Evolutionary conservation across 2,888 invertebrate species (phyloP), one percentile per base, ranked within the genome.

Genomic region (Lumbricus terrestris): DNA sequence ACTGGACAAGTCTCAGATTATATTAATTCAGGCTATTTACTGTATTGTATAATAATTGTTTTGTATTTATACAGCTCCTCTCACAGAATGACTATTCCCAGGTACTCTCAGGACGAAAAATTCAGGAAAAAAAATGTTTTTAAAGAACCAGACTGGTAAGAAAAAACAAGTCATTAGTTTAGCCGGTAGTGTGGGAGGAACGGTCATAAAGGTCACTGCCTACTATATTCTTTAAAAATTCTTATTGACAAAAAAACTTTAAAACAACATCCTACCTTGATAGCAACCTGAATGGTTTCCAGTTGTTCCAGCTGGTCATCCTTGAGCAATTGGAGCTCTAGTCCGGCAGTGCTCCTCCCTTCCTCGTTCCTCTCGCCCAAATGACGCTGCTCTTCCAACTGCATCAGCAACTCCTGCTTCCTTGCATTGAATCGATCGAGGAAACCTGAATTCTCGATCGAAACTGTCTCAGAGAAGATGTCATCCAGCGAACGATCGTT

Each of bases 301-400:
- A 93, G 82, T 88, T 93, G 91, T 88, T 93, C 91, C 88, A 92
- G 88, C 38, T 92, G 90, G 35, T 92, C 91, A 82, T 91, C 91
- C 8, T 91, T 90, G 35, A 93, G 89, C 69, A 92, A 92, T 16
- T 92, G 92, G 89, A 92, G 92, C 89, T 94, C 94, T 8, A 35
- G 82, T 29, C 40, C 85, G 34, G 15, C 6, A 20, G 34, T 23
- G 35, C 34, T 18, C 23, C 34, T 18, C 23, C 23, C 20, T 33
- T 34, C 85, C 85, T 85, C 85, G 1, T 69, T n/a, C n/a, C 23
- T 37, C 18, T 1, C 1, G 4, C 34, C 37, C 34, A 37, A 37
- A 34, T 15, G 11, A 37, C 35, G 85, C 85, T 85, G 34, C 85
- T 37, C 37, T 37, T 35, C 18, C 85, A 85, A 11, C 37, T 85